phyloP scores from a whole-genome alignment of 2,113 vertebrate genomes.

The Uria lomvia region DNA sequence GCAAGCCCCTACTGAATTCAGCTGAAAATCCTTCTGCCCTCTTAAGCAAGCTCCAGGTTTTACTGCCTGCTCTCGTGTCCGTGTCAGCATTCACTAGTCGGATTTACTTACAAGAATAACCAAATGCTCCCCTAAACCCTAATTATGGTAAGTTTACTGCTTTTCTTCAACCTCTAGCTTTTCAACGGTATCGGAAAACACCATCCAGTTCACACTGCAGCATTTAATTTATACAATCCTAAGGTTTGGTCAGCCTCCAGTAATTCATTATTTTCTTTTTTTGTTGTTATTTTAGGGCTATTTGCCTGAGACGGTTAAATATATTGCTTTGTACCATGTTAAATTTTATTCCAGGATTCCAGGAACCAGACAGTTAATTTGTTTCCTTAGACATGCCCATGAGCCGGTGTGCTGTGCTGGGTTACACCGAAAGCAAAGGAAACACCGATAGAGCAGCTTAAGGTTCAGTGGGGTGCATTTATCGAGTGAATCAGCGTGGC shows the following conservation, averaged over 20 bases:
- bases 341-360: background rate
- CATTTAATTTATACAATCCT: background rate
- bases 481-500: background rate
- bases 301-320: background rate
- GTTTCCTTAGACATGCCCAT: background rate
- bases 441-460: background rate
- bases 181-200: background rate
- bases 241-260: background rate
- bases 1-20: background rate
- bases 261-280: background rate
- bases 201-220: background rate
- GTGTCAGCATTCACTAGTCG: background rate
- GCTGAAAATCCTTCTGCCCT: background rate
- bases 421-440: background rate
- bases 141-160: background rate
- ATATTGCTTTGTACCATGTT: background rate
- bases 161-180: background rate
- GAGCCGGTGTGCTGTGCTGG: background rate
- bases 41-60: background rate
- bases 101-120: background rate
- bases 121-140: background rate
- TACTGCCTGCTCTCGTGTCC: background rate
- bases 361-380: constrained; percentile 15
- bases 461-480: background rate
- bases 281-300: background rate